phyloP scores from a whole-genome alignment of 2,888 invertebrate genomes.

The Tipula helvola region DNA sequence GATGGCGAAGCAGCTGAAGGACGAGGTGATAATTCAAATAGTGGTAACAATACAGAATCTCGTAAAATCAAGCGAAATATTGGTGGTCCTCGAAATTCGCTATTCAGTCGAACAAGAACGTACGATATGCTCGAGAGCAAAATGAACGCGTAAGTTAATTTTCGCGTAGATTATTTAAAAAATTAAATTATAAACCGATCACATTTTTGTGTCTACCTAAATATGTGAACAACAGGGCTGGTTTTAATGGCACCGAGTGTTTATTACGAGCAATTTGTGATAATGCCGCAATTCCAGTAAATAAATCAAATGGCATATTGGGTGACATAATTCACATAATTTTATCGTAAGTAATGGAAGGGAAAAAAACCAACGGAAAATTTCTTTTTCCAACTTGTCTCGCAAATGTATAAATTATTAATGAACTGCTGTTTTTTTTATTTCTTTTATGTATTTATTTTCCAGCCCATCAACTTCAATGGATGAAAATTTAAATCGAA shows the following conservation, averaged over 20 bases:
- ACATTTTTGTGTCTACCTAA: too few species aligned
- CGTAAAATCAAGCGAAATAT: neutral
- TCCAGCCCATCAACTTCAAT: constrained; percentile 5
- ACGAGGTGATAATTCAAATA: neutral
- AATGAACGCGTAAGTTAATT: neutral
- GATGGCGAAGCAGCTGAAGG: neutral
- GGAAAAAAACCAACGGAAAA: too few species aligned
- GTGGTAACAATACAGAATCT: neutral
- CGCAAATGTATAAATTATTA: neutral
- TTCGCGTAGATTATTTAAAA: too few species aligned
- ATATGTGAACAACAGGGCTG: neutral
- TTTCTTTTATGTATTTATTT: neutral
- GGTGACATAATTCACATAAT: neutral
- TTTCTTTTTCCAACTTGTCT: too few species aligned
- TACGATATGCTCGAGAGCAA: neutral
- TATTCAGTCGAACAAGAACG: neutral
- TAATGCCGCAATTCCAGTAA: neutral
- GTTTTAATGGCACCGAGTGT: neutral
- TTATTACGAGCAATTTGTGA: neutral
- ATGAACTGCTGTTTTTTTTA: too few species aligned
- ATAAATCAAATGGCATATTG: neutral
- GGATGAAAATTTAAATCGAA: neutral
- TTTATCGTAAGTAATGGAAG: neutral
- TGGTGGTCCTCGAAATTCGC: neutral
- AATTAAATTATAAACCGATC: too few species aligned